Evolutionary conservation across 2,113 vertebrate species (phyloP).

Genomic region (Centropus bengalensis): DNA sequence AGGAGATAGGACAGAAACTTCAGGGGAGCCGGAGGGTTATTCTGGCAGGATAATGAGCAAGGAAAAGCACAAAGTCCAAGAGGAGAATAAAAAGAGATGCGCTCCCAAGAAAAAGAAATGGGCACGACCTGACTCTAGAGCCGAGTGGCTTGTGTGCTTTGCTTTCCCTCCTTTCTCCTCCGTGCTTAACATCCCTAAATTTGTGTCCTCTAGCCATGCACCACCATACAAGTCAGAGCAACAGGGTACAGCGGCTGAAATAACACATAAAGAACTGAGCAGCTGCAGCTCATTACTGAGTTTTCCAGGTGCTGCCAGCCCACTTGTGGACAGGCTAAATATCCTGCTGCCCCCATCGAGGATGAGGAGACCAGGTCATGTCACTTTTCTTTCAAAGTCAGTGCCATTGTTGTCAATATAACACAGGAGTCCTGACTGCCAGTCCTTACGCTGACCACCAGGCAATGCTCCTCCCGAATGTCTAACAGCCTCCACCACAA

Average conservation of each 20-base stretch:
- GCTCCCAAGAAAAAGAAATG: background rate
- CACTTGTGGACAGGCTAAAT: background rate
- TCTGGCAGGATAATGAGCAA: background rate
- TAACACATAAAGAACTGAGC: background rate
- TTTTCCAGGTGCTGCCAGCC: background rate
- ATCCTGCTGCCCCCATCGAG: background rate
- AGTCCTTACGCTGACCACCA: background rate
- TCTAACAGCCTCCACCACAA: constrained; percentile 56
- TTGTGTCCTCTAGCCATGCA: background rate
- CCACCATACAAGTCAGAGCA: background rate
- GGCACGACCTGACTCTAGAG: background rate
- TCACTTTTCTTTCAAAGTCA: background rate
- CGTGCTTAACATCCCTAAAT: background rate
- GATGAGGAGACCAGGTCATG: background rate
- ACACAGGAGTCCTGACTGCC: background rate
- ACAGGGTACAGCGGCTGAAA: background rate
- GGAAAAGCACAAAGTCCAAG: background rate
- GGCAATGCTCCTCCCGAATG: constrained; percentile 42
- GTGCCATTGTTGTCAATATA: background rate
- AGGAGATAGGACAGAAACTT: background rate
- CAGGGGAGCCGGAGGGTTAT: background rate
- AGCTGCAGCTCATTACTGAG: background rate
- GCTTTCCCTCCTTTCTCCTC: background rate
- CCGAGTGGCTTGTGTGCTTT: background rate
- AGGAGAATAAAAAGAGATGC: background rate